Evolutionary conservation across 2,797 vertebrate species (phyloP).

Genomic region (Schizopygopsis pylzovi): DNA sequence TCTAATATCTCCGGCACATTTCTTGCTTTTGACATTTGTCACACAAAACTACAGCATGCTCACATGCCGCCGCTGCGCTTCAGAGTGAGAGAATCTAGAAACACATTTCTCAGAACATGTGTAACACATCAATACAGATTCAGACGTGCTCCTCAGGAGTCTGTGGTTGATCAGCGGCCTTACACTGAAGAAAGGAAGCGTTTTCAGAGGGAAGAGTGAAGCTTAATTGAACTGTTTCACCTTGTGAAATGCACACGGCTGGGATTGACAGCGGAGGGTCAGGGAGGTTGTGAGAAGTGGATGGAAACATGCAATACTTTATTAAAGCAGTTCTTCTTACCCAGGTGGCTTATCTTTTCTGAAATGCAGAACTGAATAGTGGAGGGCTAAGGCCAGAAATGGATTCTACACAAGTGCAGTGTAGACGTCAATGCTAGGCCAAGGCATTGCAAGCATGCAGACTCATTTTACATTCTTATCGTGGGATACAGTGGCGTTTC

Average conservation of each 20-base stretch:
- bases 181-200: constrained; percentile 49
- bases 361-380: background rate
- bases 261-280: constrained; percentile 41
- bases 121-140: constrained; percentile 3
- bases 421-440: background rate
- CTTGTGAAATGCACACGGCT: constrained; percentile 49
- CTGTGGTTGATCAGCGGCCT: constrained; percentile 47
- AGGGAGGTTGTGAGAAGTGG: background rate
- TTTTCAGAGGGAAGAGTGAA: constrained; percentile 46
- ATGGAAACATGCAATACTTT: constrained; percentile 39
- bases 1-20: constrained; percentile 9
- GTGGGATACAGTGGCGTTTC: background rate
- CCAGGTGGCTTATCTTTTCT: constrained; percentile 30
- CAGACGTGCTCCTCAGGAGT: constrained; percentile 31
- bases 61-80: background rate
- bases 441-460: background rate
- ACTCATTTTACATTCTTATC: background rate
- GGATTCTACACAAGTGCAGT: background rate
- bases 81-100: too few relatives aligned
- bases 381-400: constrained; percentile 28
- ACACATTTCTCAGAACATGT: background rate
- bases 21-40: too few relatives aligned
- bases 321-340: constrained; percentile 36
- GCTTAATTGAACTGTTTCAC: constrained; percentile 64
- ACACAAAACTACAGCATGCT: background rate